Percentiles rank a stretch among this genome's conserved stretches.
These are phyloP conservation scores for Pardalotus punctatus DNA, from an alignment of 2,113 vertebrate species.

Conservation along the genomic window DNA sequence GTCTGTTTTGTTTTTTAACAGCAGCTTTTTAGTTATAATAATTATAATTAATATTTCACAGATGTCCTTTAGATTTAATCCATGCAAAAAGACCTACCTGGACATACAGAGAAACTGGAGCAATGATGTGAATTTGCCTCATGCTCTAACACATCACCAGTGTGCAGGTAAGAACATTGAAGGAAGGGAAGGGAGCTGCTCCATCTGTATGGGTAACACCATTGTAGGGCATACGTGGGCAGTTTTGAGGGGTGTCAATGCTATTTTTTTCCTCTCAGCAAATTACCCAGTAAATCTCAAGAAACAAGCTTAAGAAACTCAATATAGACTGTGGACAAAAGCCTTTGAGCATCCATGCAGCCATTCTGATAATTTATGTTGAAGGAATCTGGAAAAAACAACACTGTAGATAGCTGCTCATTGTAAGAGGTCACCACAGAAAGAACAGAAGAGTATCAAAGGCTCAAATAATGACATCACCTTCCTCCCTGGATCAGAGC, in stretches of 20 bases:
- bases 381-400: not conserved
- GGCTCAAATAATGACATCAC: not conserved
- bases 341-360: not conserved
- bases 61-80: not conserved
- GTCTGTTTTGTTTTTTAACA: not conserved
- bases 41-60: not conserved
- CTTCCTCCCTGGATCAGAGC: not conserved
- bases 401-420: not conserved
- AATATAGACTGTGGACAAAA: not conserved
- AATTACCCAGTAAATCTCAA: not conserved
- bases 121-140: not conserved
- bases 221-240: not conserved
- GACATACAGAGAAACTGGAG: not conserved
- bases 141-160: not conserved
- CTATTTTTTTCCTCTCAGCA: constrained; percentile 18
- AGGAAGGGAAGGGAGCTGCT: not conserved
- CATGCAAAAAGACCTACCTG: not conserved
- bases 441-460: not conserved
- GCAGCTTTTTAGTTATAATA: not conserved
- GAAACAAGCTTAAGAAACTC: not conserved
- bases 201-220: not conserved
- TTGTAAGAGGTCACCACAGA: not conserved
- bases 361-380: not conserved
- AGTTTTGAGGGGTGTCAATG: constrained; percentile 5
- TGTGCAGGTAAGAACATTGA: not conserved